phyloP scores from a whole-genome alignment of 2,113 vertebrate genomes.

The Canis aureus region DNA sequence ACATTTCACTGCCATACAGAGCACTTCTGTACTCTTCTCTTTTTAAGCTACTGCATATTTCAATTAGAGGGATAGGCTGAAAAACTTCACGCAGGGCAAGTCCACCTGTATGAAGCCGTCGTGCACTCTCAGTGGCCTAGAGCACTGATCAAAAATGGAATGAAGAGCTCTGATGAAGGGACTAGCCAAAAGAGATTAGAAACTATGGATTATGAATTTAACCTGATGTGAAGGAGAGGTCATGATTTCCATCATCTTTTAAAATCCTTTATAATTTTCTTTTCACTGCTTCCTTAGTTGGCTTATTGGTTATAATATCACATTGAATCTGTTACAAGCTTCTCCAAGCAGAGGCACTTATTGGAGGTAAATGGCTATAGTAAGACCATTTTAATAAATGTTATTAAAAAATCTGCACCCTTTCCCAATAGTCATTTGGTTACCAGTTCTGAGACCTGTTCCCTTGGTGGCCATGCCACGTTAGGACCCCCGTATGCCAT shows the following conservation, averaged over 20 bases:
- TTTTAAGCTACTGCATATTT: not conserved
- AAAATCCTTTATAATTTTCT: not conserved
- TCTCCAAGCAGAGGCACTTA: not conserved
- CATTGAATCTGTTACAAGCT: not conserved
- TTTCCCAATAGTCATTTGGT: not conserved
- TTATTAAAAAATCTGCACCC: not conserved
- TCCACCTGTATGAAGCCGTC: not conserved
- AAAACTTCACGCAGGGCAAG: not conserved
- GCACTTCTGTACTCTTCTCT: not conserved
- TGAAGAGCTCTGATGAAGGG: not conserved
- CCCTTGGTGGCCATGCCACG: not conserved
- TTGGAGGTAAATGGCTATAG: not conserved
- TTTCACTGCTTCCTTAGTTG: not conserved
- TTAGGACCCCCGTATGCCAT: not conserved
- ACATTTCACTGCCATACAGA: not conserved
- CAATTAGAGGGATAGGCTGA: not conserved
- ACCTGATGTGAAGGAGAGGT: not conserved
- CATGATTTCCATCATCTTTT: not conserved
- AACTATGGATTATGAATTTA: not conserved
- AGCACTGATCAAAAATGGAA: not conserved
- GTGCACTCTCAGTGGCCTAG: not conserved
- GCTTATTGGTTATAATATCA: not conserved
- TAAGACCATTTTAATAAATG: not conserved
- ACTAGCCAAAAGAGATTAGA: not conserved
- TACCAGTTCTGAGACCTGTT: not conserved